phyloP scores from a whole-genome alignment of 2,797 vertebrate species.

The Eurystomus glaucurus region DNA sequence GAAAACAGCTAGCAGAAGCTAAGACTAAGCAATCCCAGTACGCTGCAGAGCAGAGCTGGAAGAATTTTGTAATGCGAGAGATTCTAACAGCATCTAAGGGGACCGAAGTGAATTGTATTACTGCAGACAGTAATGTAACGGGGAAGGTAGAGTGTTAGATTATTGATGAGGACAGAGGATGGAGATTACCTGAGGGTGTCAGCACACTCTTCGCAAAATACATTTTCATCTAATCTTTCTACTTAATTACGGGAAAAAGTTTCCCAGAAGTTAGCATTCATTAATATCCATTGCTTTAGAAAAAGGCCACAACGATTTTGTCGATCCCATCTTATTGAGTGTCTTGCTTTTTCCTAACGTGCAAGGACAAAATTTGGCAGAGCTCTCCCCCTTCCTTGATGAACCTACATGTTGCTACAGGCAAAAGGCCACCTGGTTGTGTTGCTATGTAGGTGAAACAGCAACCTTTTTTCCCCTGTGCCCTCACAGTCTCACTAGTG shows the following conservation, averaged over 20 bases:
- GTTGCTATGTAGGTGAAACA: neutral
- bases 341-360: fast-evolving
- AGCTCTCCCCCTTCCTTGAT: neutral
- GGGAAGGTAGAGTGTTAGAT: constrained; percentile 44
- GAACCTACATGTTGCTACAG: neutral
- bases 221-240: constrained; percentile 62
- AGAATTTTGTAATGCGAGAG: constrained; percentile 49
- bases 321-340: neutral
- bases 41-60: neutral
- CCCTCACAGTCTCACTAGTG: neutral
- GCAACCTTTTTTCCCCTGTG: neutral
- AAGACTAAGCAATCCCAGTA: constrained; percentile 33
- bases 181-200: constrained; percentile 70
- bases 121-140: constrained; percentile 40
- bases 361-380: neutral
- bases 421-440: neutral
- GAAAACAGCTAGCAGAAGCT: constrained; percentile 50
- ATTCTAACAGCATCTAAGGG: constrained; percentile 68
- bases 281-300: constrained; percentile 40
- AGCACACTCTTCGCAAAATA: constrained; percentile 48
- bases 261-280: constrained; percentile 32
- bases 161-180: constrained; percentile 70
- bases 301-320: constrained; percentile 13
- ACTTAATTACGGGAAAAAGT: constrained; percentile 44
- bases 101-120: constrained; percentile 65